Conservation (phyloP, 2,888 invertebrate genomes). For the Oegoconia quadripuncta region DNA sequence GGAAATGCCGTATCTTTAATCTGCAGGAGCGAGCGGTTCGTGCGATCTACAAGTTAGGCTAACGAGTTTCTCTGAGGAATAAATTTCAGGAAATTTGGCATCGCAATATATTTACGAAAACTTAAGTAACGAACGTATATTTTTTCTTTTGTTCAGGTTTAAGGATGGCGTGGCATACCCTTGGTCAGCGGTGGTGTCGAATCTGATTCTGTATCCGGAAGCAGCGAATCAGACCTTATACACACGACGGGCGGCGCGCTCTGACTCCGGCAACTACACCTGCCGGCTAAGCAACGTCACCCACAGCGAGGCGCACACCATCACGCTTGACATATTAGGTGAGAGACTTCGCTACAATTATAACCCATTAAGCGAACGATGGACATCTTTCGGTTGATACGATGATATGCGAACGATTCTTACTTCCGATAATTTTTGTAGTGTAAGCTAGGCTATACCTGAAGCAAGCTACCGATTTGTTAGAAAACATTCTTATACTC, state of each 20-base stretch:
- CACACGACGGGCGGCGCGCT: slow-evolving; percentile 80
- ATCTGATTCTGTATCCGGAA: slow-evolving; percentile 86
- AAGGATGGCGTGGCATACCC: slow-evolving; percentile 87
- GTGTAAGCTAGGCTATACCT: too few relatives aligned
- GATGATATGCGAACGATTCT: too few relatives aligned
- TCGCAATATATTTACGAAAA: not conserved
- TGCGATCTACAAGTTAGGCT: too few relatives aligned
- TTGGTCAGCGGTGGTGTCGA: slow-evolving; percentile 85
- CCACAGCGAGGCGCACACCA: slow-evolving; percentile 80
- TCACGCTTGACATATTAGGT: slow-evolving; percentile 84
- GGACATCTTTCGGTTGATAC: too few relatives aligned
- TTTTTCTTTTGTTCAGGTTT: slow-evolving; percentile 74
- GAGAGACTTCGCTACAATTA: too few relatives aligned
- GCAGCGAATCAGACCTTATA: slow-evolving; percentile 89
- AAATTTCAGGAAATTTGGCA: too few relatives aligned
- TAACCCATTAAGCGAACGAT: too few relatives aligned
- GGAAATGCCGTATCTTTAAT: not conserved
- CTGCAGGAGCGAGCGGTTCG: not conserved
- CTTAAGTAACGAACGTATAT: not conserved
- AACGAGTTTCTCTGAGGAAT: too few relatives aligned
- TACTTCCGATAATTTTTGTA: too few relatives aligned
- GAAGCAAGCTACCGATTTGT: too few relatives aligned
- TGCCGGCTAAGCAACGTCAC: slow-evolving; percentile 86
- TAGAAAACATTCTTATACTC: too few relatives aligned
- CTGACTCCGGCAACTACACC: slow-evolving; percentile 86